These are phyloP conservation scores for Siphonodentalium dalli DNA, from an alignment of 2,888 invertebrate genomes.

Conservation along the genomic window DNA sequence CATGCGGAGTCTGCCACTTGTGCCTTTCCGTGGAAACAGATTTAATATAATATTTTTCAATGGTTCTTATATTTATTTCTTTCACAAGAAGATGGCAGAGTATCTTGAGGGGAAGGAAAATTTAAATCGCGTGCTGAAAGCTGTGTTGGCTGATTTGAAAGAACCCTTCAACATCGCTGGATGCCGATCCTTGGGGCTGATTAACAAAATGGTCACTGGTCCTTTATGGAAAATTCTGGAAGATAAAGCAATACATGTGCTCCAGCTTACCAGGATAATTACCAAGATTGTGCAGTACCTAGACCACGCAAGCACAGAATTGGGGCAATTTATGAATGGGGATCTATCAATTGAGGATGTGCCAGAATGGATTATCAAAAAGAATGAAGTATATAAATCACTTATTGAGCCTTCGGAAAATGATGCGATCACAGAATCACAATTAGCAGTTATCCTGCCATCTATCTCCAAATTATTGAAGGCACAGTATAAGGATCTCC, in stretches of 20 bases:
- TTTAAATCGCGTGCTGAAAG: neutral
- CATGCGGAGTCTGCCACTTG: slow-evolving; percentile 11
- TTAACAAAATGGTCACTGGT: neutral
- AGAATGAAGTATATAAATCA: no score
- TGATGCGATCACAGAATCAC: no score
- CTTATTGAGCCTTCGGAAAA: no score
- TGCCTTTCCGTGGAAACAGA: slow-evolving; percentile 18
- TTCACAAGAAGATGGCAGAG: slow-evolving; percentile 13
- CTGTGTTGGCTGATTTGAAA: neutral
- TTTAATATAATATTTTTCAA: slow-evolving; percentile 28
- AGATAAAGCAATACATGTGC: neutral
- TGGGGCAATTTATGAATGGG: no score
- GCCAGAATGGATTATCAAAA: no score
- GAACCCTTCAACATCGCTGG: slow-evolving; percentile 1
- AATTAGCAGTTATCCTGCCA: no score
- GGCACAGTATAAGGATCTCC: no score
- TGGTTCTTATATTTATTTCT: slow-evolving; percentile 24
- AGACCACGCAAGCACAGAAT: no score
- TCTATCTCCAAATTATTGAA: no score
- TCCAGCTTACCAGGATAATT: no score
- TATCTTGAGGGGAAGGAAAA: slow-evolving; percentile 7
- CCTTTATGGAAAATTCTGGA: slow-evolving; percentile 1
- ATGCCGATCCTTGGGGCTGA: slow-evolving; percentile 1
- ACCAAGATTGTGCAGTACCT: no score
- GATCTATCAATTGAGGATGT: no score